Conservation (phyloP, 2,888 invertebrate genomes). For the Fragum fragum region DNA sequence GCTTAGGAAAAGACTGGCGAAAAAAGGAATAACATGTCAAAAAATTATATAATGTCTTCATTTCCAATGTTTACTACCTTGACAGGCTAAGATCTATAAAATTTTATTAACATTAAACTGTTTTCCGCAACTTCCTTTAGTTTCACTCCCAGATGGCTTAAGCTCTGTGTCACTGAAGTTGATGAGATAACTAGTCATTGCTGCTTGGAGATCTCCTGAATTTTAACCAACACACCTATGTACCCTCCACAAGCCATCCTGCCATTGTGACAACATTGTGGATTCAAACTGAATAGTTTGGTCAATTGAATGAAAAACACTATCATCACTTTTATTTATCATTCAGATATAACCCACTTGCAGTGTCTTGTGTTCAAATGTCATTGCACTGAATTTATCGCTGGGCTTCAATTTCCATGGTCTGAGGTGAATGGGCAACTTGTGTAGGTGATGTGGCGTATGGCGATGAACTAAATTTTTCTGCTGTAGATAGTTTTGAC, state of each 20-base stretch:
- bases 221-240: neutral
- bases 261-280: slow-evolving; percentile 8
- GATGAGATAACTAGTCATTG: slow-evolving; percentile 24
- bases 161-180: neutral
- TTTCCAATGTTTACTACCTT: too few species aligned
- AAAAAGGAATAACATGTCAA: too few species aligned
- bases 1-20: too few species aligned
- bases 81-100: too few species aligned
- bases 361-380: neutral
- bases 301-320: slow-evolving; percentile 31
- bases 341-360: slow-evolving; percentile 13
- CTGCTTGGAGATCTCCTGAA: slow-evolving; percentile 24
- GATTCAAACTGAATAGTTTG: slow-evolving; percentile 21
- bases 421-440: slow-evolving; percentile 82
- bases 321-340: slow-evolving; percentile 14
- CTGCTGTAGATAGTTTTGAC: slow-evolving; percentile 94
- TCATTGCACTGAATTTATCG: slow-evolving; percentile 66
- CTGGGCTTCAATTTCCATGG: slow-evolving; percentile 81
- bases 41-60: too few species aligned
- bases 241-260: neutral
- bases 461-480: slow-evolving; percentile 83
- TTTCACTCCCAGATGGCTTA: neutral
- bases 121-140: too few species aligned
- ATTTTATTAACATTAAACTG: too few species aligned
- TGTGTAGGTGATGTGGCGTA: slow-evolving; percentile 82